phyloP scores from a whole-genome alignment of 1,140 invertebrate species.

The Drosophila subobscura region DNA sequence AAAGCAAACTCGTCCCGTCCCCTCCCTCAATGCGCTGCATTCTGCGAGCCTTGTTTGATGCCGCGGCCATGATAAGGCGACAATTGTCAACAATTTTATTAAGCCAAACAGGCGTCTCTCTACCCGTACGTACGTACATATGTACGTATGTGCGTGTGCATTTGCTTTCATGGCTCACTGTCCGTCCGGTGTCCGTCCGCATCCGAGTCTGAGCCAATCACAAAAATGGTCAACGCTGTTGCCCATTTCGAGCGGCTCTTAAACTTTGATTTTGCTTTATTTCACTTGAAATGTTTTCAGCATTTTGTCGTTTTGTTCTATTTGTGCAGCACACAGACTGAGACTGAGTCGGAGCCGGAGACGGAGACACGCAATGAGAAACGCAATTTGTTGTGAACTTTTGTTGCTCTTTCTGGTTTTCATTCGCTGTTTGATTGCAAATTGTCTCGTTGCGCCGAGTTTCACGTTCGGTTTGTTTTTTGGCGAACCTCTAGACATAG shows the following conservation, averaged over 20 bases:
- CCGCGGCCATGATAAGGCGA: slow-evolving; percentile 71
- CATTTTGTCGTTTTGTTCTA: slow-evolving; percentile 62
- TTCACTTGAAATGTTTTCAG: slow-evolving; percentile 48
- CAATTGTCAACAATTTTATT: slow-evolving; percentile 82
- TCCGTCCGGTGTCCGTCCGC: slow-evolving; percentile 2
- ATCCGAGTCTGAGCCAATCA: slow-evolving; percentile 58
- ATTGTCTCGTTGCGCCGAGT: slow-evolving; percentile 69
- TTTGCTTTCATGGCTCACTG: slow-evolving; percentile 16
- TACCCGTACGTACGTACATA: background rate
- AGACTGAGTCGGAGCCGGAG: background rate
- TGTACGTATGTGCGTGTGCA: slow-evolving; percentile 3
- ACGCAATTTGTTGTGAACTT: slow-evolving; percentile 70
- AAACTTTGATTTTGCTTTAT: slow-evolving; percentile 69
- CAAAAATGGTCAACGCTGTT: slow-evolving; percentile 61
- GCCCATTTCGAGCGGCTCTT: slow-evolving; percentile 68
- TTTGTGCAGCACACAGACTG: slow-evolving; percentile 21
- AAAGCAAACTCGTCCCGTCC: slow-evolving; percentile 31
- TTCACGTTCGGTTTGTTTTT: slow-evolving; percentile 32
- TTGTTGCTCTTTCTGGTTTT: slow-evolving; percentile 67
- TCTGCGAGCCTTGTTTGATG: slow-evolving; percentile 67
- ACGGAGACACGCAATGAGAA: slow-evolving; percentile 46
- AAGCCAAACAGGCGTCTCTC: slow-evolving; percentile 4
- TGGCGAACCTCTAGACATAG: slow-evolving; percentile 46
- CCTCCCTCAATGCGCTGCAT: slow-evolving; percentile 34
- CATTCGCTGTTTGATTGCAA: slow-evolving; percentile 72